A percentile compares a stretch with the other conserved stretches of the same genome.
These are phyloP conservation scores for Serranus cabrilla DNA, from an alignment of 2,797 vertebrate genomes.

Conservation along the genomic window DNA sequence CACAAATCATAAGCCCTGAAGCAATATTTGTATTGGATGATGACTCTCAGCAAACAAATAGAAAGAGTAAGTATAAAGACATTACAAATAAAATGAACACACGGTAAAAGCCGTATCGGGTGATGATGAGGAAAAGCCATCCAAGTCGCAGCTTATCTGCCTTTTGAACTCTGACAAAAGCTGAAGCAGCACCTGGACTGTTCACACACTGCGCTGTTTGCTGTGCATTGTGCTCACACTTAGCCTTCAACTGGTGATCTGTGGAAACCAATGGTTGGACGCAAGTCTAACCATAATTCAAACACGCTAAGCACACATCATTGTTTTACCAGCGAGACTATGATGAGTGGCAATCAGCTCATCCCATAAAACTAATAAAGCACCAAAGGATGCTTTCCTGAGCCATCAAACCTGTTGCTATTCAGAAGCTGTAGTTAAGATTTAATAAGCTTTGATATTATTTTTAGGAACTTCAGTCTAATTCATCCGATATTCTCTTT, in stretches of 20 bases:
- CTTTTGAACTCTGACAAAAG: slow-evolving; percentile 65
- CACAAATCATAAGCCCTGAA: slow-evolving; percentile 9
- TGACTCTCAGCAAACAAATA: slow-evolving; percentile 42
- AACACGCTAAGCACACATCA: slow-evolving; percentile 23
- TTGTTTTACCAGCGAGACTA: background rate
- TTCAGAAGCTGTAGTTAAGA: background rate
- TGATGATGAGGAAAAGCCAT: slow-evolving; percentile 29
- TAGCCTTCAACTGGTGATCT: slow-evolving; percentile 5
- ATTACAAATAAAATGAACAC: slow-evolving; percentile 31
- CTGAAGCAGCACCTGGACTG: slow-evolving; percentile 68
- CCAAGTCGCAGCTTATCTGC: slow-evolving; percentile 42
- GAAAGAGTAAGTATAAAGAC: slow-evolving; percentile 1
- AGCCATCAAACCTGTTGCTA: background rate
- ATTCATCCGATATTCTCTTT: background rate
- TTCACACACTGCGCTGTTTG: slow-evolving; percentile 66
- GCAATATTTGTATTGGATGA: slow-evolving; percentile 43
- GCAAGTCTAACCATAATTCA: slow-evolving; percentile 24
- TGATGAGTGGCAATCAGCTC: slow-evolving; percentile 64
- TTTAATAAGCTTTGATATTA: background rate
- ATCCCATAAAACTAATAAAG: slow-evolving; percentile 61
- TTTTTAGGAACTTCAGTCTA: background rate
- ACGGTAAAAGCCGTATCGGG: slow-evolving; percentile 29
- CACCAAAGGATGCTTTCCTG: slow-evolving; percentile 4
- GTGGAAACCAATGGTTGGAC: slow-evolving; percentile 2
- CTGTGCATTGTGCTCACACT: slow-evolving; percentile 52